These are phyloP conservation scores for Empidonax alnorum DNA, from an alignment of 2,113 vertebrate species.

Conservation along the genomic window DNA sequence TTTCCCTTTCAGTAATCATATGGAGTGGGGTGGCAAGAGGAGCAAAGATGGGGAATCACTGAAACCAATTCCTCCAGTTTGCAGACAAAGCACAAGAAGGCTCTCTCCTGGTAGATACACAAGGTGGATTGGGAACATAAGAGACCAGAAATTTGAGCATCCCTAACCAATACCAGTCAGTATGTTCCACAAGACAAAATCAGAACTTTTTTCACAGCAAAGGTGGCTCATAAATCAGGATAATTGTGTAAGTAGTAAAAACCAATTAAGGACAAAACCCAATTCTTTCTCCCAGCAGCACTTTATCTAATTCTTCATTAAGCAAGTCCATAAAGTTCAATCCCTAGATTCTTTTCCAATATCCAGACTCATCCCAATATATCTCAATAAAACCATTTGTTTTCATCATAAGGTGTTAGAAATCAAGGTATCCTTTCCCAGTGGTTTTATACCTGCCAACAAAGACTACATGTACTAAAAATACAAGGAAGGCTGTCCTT, in stretches of 20 bases:
- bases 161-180: not conserved
- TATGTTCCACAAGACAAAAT: not conserved
- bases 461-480: not conserved
- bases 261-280: not conserved
- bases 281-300: not conserved
- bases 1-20: not conserved
- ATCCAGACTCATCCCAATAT: not conserved
- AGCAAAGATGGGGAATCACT: not conserved
- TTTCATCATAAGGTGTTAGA: not conserved
- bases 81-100: not conserved
- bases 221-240: not conserved
- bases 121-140: not conserved
- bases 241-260: not conserved
- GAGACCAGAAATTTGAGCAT: not conserved
- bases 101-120: not conserved
- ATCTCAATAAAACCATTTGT: not conserved
- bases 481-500: not conserved
- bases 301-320: constrained; percentile 13
- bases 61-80: not conserved
- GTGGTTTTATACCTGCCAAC: not conserved
- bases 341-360: not conserved
- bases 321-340: not conserved
- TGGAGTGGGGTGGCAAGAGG: not conserved
- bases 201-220: not conserved
- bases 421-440: not conserved